A percentile compares a stretch with the other conserved stretches of the same genome.
Conservation (phyloP, 2,888 invertebrate genomes). For the Merodon equestris region DNA sequence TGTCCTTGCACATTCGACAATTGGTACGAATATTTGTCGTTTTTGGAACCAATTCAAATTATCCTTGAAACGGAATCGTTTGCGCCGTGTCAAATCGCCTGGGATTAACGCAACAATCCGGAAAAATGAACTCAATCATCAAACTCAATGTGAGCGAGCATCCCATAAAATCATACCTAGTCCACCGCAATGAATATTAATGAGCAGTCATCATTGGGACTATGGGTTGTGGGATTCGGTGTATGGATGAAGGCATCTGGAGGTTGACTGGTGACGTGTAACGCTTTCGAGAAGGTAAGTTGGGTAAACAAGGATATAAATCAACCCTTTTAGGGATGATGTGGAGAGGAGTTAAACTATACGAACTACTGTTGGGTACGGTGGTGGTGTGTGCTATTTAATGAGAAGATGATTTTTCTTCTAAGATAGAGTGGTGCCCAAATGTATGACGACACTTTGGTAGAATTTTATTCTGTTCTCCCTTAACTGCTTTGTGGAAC, state of each 20-base stretch:
- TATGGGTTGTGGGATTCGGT: not conserved
- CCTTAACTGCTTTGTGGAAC: too few relatives aligned
- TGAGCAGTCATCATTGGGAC: conserved; percentile 77
- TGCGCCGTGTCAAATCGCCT: conserved; percentile 46
- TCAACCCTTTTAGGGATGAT: conserved; percentile 59
- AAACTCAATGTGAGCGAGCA: conserved; percentile 44
- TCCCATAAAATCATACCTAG: conserved; percentile 67
- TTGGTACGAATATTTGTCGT: conserved; percentile 36
- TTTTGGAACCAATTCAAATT: conserved; percentile 65
- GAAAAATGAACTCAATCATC: conserved; percentile 68
- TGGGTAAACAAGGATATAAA: conserved; percentile 62
- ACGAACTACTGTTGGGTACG: conserved; percentile 42
- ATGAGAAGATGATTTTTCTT: conserved; percentile 61
- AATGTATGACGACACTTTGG: conserved; percentile 3
- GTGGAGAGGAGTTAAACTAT: conserved; percentile 54
- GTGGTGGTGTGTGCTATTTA: conserved; percentile 38
- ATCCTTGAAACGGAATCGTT: conserved; percentile 34
- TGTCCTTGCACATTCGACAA: conserved; percentile 60
- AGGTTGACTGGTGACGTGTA: conserved; percentile 16
- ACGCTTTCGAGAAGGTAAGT: conserved; percentile 34
- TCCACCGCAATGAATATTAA: conserved; percentile 78
- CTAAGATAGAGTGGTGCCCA: conserved; percentile 11
- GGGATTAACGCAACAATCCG: conserved; percentile 67
- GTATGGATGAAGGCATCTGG: conserved; percentile 17
- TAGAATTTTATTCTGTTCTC: too few relatives aligned